These are phyloP conservation scores for Nothocercus julius DNA, from an alignment of 2,113 vertebrate species.

Conservation along the genomic window DNA sequence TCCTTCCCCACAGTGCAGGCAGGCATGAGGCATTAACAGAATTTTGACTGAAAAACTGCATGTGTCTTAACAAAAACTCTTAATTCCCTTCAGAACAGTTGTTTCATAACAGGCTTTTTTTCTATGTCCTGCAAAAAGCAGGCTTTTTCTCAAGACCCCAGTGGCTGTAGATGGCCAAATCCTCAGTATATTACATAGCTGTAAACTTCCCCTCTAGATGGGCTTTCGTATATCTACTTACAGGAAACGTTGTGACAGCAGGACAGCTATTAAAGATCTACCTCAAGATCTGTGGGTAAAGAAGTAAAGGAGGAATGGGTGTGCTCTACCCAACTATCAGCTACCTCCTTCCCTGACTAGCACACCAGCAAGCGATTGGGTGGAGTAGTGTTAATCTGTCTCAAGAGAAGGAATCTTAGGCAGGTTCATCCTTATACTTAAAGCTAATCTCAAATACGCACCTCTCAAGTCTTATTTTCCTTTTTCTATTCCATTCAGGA, in stretches of 20 bases:
- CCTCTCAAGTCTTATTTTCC: neutral
- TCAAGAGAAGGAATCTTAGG: neutral
- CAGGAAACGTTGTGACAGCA: neutral
- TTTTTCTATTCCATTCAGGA: neutral
- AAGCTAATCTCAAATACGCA: neutral
- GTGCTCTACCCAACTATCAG: accelerated
- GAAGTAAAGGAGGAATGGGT: accelerated
- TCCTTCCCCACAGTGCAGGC: accelerated
- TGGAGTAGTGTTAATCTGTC: neutral
- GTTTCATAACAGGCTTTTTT: neutral
- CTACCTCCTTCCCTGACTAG: too few relatives aligned
- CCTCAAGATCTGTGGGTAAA: neutral
- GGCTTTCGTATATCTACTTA: neutral
- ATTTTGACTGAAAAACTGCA: neutral
- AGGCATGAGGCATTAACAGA: neutral
- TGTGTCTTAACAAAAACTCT: accelerated
- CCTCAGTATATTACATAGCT: accelerated
- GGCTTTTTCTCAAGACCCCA: neutral
- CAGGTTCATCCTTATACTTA: neutral
- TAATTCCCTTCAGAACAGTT: neutral
- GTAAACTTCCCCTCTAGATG: neutral
- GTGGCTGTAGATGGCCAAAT: accelerated
- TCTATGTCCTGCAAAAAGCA: neutral
- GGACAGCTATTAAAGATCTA: neutral
- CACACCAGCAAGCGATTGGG: accelerated